These are phyloP conservation scores for Tautogolabrus adspersus DNA, from an alignment of 2,113 vertebrate species.

Conservation along the genomic window DNA sequence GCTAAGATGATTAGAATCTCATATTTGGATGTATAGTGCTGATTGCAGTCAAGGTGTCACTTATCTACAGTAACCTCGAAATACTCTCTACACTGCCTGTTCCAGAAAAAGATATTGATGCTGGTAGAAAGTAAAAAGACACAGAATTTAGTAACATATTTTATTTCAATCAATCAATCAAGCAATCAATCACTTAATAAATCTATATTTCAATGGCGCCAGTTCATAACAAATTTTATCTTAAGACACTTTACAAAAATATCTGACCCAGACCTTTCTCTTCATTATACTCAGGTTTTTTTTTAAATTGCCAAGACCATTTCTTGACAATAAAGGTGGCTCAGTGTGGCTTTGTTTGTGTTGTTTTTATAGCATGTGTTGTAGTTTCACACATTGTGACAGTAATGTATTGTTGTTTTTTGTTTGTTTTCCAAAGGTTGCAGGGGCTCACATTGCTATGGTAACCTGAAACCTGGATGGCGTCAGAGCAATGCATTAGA, in stretches of 20 bases:
- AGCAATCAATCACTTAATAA: no score
- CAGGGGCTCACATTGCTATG: slow-evolving; percentile 57
- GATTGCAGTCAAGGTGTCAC: not conserved
- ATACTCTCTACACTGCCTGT: not conserved
- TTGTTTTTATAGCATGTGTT: not conserved
- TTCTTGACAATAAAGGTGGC: not conserved
- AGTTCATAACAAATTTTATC: no score
- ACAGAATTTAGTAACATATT: no score
- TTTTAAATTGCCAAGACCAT: no score
- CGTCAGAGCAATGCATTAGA: slow-evolving; percentile 21
- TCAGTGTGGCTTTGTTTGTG: not conserved
- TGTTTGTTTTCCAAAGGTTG: slow-evolving; percentile 36
- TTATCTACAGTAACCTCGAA: not conserved
- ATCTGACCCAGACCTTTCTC: no score
- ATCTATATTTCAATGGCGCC: no score
- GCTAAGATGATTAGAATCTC: not conserved
- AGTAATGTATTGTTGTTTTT: slow-evolving; percentile 2
- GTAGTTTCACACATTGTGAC: slow-evolving; percentile 1
- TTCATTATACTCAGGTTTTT: no score
- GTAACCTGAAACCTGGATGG: slow-evolving; percentile 56
- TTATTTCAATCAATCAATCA: not conserved
- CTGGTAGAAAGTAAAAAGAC: no score
- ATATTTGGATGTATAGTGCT: not conserved
- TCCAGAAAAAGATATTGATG: not conserved
- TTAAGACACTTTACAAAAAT: no score